A percentile compares a stretch with the other conserved stretches of the same genome.
phyloP scores from a whole-genome alignment of 2,797 vertebrate genomes.

The Anas georgica region DNA sequence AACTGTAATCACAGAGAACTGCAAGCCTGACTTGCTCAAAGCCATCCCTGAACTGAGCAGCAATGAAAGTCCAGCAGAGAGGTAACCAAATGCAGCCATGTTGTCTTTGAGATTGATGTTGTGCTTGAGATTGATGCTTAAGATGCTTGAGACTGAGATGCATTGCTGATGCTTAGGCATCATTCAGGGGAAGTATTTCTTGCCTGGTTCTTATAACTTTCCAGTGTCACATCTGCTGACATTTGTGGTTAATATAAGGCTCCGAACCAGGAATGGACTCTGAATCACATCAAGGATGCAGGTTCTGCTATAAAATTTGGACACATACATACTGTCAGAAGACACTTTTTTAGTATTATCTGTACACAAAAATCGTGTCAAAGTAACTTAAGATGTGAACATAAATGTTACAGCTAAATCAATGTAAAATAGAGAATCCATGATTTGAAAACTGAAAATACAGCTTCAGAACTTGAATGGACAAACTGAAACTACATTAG shows the following conservation, averaged over 20 bases:
- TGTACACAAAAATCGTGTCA: background rate
- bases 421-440: background rate
- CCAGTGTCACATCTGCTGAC: background rate
- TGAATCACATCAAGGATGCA: background rate
- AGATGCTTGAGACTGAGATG: background rate
- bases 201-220: background rate
- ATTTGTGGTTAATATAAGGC: background rate
- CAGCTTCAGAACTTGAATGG: background rate
- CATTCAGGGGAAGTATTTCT: background rate
- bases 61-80: background rate
- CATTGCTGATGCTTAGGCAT: background rate
- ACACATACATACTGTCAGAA: background rate
- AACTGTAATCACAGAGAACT: background rate
- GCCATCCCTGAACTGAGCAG: background rate
- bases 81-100: background rate
- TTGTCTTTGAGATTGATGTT: background rate
- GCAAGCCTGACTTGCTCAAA: background rate
- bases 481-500: background rate
- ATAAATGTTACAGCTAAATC: background rate
- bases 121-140: background rate
- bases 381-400: background rate
- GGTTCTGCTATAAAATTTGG: background rate
- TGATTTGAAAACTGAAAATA: background rate
- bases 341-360: background rate
- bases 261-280: background rate